Conservation (phyloP, 2,797 vertebrate genomes). For the Chiroxiphia lanceolata region DNA sequence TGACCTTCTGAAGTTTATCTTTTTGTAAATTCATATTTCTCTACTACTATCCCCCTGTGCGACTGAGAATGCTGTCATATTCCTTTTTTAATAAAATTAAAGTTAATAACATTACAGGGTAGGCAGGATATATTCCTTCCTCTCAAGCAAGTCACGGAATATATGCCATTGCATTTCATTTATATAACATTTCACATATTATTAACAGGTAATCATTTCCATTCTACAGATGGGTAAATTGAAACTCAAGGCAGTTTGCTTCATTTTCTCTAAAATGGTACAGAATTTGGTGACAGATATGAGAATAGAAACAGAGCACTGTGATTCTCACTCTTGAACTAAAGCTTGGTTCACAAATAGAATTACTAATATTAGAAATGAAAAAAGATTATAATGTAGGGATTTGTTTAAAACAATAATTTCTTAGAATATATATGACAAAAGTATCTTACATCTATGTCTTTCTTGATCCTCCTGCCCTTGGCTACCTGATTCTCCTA, state of each 20-base stretch:
- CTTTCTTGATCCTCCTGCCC: background rate
- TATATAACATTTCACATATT: background rate
- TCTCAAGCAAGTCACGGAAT: background rate
- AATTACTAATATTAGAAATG: background rate
- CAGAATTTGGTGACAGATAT: background rate
- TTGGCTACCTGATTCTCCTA: background rate
- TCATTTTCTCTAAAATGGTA: background rate
- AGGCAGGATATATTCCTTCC: background rate
- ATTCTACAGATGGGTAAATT: background rate
- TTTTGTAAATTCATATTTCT: background rate
- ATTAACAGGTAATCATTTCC: background rate
- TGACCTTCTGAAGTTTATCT: background rate
- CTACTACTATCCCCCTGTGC: background rate
- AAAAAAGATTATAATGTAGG: background rate
- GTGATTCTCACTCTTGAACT: conserved; percentile 1
- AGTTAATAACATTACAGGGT: background rate
- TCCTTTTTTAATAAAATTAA: background rate
- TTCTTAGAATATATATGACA: background rate
- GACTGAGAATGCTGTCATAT: background rate
- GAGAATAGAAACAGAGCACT: conserved; percentile 14
- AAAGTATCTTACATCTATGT: background rate
- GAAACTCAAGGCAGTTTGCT: background rate
- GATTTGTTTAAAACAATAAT: background rate
- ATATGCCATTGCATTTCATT: background rate
- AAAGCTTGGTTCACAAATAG: background rate